A percentile compares a stretch with the other conserved stretches of the same genome.
phyloP scores from a whole-genome alignment of 2,113 vertebrate genomes.

The Phoxinus phoxinus region DNA sequence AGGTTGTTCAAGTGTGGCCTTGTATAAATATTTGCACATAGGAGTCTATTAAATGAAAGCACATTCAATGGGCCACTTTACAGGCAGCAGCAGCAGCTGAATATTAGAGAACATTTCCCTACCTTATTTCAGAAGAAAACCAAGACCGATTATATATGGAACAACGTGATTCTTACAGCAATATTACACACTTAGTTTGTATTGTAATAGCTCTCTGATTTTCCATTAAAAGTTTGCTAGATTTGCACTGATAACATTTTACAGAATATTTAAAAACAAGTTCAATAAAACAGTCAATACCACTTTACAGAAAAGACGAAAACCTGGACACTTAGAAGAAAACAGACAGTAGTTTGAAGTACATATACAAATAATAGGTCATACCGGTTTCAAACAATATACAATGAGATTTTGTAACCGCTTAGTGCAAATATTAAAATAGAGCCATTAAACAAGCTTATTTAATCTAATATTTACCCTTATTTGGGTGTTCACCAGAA shows the following conservation, averaged over 20 bases:
- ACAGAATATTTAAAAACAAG: background rate
- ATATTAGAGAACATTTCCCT: slow-evolving; percentile 6
- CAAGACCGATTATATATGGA: background rate
- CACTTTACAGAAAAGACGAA: background rate
- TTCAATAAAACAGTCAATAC: background rate
- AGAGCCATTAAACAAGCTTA: background rate
- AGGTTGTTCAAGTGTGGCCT: slow-evolving; percentile 40
- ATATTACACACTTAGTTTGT: background rate
- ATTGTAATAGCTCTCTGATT: background rate
- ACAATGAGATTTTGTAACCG: background rate
- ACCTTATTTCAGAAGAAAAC: background rate
- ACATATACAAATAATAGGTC: background rate
- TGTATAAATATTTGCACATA: slow-evolving; percentile 52
- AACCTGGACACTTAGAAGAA: background rate
- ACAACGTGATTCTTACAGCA: background rate
- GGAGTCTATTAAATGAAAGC: slow-evolving; percentile 37
- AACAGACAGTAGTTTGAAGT: background rate
- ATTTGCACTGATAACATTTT: background rate
- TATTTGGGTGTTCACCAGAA: background rate
- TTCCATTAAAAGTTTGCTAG: background rate
- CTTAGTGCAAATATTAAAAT: slow-evolving; percentile 33
- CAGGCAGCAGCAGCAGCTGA: slow-evolving; percentile 22
- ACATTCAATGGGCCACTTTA: slow-evolving; percentile 24
- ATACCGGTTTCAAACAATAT: background rate
- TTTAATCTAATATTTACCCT: background rate